A percentile compares a stretch with the other conserved stretches of the same genome.
Conservation (phyloP, 2,797 vertebrate species). For the Notolabrus celidotus region DNA sequence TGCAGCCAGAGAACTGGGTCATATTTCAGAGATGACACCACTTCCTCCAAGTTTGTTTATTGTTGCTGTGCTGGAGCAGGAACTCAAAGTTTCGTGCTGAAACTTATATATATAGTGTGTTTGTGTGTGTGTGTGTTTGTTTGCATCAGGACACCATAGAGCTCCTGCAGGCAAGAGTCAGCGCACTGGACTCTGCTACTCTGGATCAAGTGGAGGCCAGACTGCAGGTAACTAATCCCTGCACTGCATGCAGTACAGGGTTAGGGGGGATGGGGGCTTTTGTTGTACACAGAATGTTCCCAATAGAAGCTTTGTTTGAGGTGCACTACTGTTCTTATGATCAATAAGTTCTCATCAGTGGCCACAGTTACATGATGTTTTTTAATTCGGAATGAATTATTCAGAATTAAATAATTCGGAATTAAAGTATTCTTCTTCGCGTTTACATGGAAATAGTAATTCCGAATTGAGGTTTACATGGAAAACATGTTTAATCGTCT, state of each 20-base stretch:
- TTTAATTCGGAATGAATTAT: no score
- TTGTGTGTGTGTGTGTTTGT: conserved; percentile 18
- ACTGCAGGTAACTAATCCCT: conserved; percentile 87
- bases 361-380: no score
- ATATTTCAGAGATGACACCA: conserved; percentile 58
- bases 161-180: conserved; percentile 93
- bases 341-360: no score
- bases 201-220: conserved; percentile 96
- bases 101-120: conserved; percentile 7
- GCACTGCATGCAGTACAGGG: neutral
- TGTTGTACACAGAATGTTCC: neutral
- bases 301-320: neutral
- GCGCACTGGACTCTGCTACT: conserved; percentile 89
- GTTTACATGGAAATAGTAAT: no score
- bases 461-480: no score
- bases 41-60: conserved; percentile 40
- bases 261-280: neutral
- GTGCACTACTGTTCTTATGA: no score
- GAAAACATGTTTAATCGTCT: no score
- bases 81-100: conserved; percentile 10
- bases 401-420: no score
- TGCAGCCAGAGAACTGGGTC: conserved; percentile 61
- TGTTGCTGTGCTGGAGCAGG: conserved; percentile 24
- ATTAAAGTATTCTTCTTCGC: no score
- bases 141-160: conserved; percentile 90